These are phyloP conservation scores for Ferdinandea cuprea DNA, from an alignment of 2,888 invertebrate species.

Conservation along the genomic window DNA sequence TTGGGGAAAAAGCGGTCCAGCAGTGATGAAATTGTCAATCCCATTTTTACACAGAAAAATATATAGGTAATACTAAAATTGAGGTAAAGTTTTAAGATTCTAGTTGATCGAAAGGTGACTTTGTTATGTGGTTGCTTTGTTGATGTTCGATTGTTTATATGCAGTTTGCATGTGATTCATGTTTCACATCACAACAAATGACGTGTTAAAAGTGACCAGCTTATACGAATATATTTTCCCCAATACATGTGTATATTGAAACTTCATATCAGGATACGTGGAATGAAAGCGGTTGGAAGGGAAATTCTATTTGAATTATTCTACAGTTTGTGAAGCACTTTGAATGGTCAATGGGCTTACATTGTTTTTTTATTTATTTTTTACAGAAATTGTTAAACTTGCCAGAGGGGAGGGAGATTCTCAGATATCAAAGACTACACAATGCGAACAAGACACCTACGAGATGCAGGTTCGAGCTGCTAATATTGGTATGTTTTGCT, in stretches of 20 bases:
- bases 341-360: no score
- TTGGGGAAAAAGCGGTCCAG: conserved; percentile 76
- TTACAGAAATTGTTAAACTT: conserved; percentile 93
- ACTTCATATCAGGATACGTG: conserved; percentile 56
- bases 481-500: conserved; percentile 87
- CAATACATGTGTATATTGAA: conserved; percentile 18
- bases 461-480: conserved; percentile 98
- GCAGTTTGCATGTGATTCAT: neutral
- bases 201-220: conserved; percentile 23
- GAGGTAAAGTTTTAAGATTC: neutral
- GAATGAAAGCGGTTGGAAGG: conserved; percentile 56
- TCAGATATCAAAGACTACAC: conserved; percentile 94
- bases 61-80: no score
- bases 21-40: conserved; percentile 77
- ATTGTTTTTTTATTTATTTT: no score
- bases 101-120: conserved; percentile 1
- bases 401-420: conserved; percentile 95
- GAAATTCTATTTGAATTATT: conserved; percentile 16
- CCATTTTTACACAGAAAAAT: conserved; percentile 70
- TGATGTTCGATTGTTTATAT: neutral
- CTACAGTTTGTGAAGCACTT: conserved; percentile 51
- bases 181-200: conserved; percentile 11
- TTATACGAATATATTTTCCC: neutral
- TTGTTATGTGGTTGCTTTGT: conserved; percentile 14
- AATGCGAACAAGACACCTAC: conserved; percentile 97